Percentiles rank a stretch among this genome's conserved stretches.
Conservation (phyloP, 1,140 invertebrate species). For the Telenomus remus region DNA sequence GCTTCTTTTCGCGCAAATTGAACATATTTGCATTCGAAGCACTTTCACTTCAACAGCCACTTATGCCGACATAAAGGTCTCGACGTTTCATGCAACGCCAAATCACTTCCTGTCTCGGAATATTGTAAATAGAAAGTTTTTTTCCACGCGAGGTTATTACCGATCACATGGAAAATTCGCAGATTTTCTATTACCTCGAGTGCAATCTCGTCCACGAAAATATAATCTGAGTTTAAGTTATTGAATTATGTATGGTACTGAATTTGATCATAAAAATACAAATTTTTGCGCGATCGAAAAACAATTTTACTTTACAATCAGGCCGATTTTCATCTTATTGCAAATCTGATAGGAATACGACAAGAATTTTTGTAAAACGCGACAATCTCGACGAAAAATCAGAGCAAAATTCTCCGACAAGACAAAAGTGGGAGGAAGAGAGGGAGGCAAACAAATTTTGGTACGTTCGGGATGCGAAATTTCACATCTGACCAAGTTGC, state of each 20-base stretch:
- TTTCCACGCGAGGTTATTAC: not conserved
- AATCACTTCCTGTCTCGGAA: constrained; percentile 37
- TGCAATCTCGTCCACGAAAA: not conserved
- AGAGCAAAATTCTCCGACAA: too few species aligned
- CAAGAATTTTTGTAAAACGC: too few species aligned
- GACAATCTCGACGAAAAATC: too few species aligned
- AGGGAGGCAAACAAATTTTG: too few species aligned
- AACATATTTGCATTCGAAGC: constrained; percentile 52
- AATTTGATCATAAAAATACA: too few species aligned
- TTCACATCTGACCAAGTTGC: constrained; percentile 37
- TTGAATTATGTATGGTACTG: too few species aligned
- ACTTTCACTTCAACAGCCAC: constrained; percentile 51
- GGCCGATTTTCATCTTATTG: too few species aligned
- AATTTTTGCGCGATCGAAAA: not conserved
- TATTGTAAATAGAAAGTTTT: constrained; percentile 32
- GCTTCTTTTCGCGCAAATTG: constrained; percentile 46
- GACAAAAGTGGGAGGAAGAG: too few species aligned
- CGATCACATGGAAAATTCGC: constrained; percentile 6
- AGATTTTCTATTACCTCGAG: constrained; percentile 1
- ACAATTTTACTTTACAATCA: constrained; percentile 6
- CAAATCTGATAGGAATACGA: too few species aligned
- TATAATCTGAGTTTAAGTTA: too few species aligned
- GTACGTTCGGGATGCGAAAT: constrained; percentile 8
- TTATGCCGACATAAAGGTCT: constrained; percentile 43
- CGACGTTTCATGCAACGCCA: constrained; percentile 27